Evolutionary conservation across 1,140 invertebrate species (phyloP).

Genomic region (Panonychus citri): DNA sequence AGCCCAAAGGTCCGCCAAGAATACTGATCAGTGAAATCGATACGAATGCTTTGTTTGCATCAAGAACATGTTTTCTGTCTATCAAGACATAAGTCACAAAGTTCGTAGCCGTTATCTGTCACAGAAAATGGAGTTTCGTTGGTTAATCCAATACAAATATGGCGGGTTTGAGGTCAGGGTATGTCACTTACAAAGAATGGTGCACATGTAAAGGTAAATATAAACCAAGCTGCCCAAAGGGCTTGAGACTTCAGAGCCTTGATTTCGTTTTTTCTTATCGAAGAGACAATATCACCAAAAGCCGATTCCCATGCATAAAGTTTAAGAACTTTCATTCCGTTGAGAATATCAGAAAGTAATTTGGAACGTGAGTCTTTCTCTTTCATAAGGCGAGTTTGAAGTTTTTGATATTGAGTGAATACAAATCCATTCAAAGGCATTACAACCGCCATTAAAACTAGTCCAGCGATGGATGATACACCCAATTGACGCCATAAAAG

Average conservation of each 20-base stretch:
- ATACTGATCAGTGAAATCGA: slow-evolving; percentile 34
- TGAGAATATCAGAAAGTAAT: slow-evolving; percentile 21
- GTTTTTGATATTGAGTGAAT: slow-evolving; percentile 21
- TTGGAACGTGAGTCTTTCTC: slow-evolving; percentile 21
- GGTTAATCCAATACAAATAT: too few relatives aligned
- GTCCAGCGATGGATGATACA: slow-evolving; percentile 50
- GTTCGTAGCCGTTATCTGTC: slow-evolving; percentile 18
- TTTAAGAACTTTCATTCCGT: slow-evolving; percentile 20
- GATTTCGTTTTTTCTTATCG: slow-evolving; percentile 1
- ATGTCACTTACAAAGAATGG: slow-evolving; percentile 19
- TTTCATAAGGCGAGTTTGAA: slow-evolving; percentile 24
- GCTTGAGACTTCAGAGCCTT: neutral
- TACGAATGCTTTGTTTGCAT: slow-evolving; percentile 38
- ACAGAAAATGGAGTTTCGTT: neutral
- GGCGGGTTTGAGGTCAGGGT: too few relatives aligned
- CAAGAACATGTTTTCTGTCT: slow-evolving; percentile 27
- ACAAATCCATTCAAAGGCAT: slow-evolving; percentile 27
- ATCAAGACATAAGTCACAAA: slow-evolving; percentile 26
- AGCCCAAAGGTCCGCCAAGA: slow-evolving; percentile 42
- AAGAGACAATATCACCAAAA: slow-evolving; percentile 13
- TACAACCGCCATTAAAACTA: slow-evolving; percentile 58
- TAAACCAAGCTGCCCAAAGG: neutral
- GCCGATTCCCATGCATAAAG: slow-evolving; percentile 17
- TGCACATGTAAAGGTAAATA: slow-evolving; percentile 12
- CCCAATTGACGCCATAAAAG: slow-evolving; percentile 27